Evolutionary conservation across 2,113 vertebrate species (phyloP).

Genomic region (Zeus faber): DNA sequence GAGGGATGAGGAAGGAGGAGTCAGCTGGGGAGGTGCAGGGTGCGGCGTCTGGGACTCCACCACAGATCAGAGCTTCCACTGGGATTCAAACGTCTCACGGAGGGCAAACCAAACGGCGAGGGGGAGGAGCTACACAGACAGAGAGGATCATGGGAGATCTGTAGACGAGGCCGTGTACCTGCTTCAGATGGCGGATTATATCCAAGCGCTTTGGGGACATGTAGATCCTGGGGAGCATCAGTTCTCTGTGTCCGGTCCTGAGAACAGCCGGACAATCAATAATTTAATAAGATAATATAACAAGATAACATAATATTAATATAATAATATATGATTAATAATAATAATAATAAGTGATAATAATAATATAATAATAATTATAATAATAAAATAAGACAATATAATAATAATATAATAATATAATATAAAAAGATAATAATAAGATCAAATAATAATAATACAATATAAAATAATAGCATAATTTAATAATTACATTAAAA

Average conservation of each 20-base stretch:
- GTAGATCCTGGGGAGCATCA: slow-evolving; percentile 4
- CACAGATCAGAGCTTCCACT: slow-evolving; percentile 40
- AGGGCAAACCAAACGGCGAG: slow-evolving; percentile 13
- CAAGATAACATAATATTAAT: too few relatives aligned
- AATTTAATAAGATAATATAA: too few relatives aligned
- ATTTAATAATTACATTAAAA: too few relatives aligned
- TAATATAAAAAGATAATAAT: too few relatives aligned
- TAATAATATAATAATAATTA: too few relatives aligned
- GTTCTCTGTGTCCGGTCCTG: slow-evolving; percentile 17
- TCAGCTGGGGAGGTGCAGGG: slow-evolving; percentile 12
- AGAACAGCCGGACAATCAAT: too few relatives aligned
- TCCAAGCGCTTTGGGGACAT: slow-evolving; percentile 23
- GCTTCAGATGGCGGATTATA: slow-evolving; percentile 22
- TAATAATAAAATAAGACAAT: too few relatives aligned
- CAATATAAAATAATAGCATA: too few relatives aligned
- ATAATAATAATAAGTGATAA: too few relatives aligned
- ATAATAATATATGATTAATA: too few relatives aligned
- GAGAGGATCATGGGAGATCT: slow-evolving; percentile 3
- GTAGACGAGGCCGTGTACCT: slow-evolving; percentile 39
- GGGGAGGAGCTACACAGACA: slow-evolving; percentile 4
- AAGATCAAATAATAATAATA: too few relatives aligned
- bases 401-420: too few relatives aligned
- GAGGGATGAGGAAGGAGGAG: slow-evolving; percentile 9
- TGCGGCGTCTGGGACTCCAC: background rate
- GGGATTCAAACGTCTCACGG: slow-evolving; percentile 7